Conservation (phyloP, 1,140 invertebrate species). For the Drosophila lacertosa region DNA sequence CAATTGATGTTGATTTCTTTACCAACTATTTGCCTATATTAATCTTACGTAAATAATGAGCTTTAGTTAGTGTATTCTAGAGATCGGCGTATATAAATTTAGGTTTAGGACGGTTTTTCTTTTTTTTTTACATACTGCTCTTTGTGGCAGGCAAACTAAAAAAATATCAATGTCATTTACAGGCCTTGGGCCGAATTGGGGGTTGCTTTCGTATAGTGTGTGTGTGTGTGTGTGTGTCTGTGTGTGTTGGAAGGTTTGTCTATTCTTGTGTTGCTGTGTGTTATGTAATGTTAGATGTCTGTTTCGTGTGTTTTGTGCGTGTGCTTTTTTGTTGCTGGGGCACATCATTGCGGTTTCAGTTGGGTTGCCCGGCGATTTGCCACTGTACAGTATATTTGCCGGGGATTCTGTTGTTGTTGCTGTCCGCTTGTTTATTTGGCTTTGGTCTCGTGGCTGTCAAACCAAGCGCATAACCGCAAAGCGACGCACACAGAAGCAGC, state of each 20-base stretch:
- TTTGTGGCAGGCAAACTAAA: slow-evolving; percentile 37
- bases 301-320: slow-evolving; percentile 31
- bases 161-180: slow-evolving; percentile 78
- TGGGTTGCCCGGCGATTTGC: slow-evolving; percentile 39
- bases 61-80: neutral
- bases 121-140: slow-evolving; percentile 7
- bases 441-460: slow-evolving; percentile 67
- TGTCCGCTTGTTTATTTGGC: slow-evolving; percentile 53
- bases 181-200: slow-evolving; percentile 48
- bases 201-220: slow-evolving; percentile 31
- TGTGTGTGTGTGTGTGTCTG: neutral
- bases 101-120: neutral
- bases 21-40: too few species aligned
- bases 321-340: slow-evolving; percentile 12
- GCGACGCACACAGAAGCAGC: slow-evolving; percentile 8
- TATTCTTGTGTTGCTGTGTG: slow-evolving; percentile 25
- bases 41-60: neutral
- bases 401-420: slow-evolving; percentile 31
- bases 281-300: slow-evolving; percentile 59
- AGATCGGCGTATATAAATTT: neutral
- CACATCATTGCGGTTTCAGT: slow-evolving; percentile 69
- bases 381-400: slow-evolving; percentile 16
- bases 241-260: slow-evolving; percentile 4
- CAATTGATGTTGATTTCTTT: too few species aligned
- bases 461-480: slow-evolving; percentile 71